phyloP scores from a whole-genome alignment of 2,113 vertebrate species.

The Equus quagga region DNA sequence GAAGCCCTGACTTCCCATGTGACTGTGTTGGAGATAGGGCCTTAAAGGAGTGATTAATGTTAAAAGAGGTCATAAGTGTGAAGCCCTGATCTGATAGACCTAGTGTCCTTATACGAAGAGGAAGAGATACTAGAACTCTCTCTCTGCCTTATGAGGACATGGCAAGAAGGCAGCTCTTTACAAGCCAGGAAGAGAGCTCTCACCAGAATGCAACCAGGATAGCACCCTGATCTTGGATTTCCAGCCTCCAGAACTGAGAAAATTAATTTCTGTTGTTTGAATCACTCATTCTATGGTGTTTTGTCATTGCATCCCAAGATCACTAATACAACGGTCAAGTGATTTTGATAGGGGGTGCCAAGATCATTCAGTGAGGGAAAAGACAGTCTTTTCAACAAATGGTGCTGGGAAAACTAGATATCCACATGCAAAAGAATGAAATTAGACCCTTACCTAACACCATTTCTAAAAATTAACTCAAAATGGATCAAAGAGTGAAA shows the following conservation, averaged over 20 bases:
- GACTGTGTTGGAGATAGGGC: neutral
- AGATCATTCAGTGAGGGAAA: neutral
- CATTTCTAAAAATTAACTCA: neutral
- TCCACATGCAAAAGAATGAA: neutral
- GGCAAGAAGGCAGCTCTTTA: neutral
- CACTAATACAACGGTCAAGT: neutral
- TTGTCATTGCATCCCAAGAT: neutral
- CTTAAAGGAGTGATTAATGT: neutral
- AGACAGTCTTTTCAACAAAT: slow-evolving; percentile 26
- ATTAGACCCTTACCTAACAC: neutral
- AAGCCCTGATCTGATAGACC: neutral
- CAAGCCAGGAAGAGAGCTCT: neutral
- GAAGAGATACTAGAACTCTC: neutral
- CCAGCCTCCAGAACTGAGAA: neutral
- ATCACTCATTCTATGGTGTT: neutral
- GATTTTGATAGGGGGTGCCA: neutral
- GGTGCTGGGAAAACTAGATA: neutral
- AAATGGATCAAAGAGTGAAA: slow-evolving; percentile 13
- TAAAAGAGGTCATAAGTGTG: neutral
- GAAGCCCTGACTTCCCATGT: neutral
- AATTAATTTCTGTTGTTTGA: neutral
- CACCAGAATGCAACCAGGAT: neutral
- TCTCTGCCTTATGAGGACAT: neutral
- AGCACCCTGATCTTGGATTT: neutral
- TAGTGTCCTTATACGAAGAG: neutral